Base-by-base conservation (phyloP, 2,797 vertebrate species). In the Crocidura indochinensis region DNA sequence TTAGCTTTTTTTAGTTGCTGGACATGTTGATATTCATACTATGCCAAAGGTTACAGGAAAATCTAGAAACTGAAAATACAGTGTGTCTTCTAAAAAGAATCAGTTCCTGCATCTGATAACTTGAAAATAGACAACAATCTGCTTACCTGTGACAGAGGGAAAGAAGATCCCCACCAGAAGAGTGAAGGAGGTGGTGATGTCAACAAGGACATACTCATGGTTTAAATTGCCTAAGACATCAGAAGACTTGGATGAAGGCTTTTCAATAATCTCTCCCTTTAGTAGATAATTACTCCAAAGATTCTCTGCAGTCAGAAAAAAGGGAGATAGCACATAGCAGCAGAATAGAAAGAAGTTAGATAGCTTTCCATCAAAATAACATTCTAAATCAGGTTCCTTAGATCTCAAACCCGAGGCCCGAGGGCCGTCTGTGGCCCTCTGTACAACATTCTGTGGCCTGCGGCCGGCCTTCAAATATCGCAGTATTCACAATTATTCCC, bases 111-210 rank as follows among this genome's bases (percentile, higher is more conserved):
- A 51, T 79, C 65, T 86, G 47, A 77, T 1, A 72, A 53, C 44
- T 84, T 85, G 94, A 20, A 85, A 87, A 79, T 1, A 87, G 46
- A 77, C 22, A 86, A 71, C 0, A 84, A 53, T 19, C 6, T 26
- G 22, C 94, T 96, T 97, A 99, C 99, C 99, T 96, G 99, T 99
- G 95, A 99, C 99, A 0, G 99, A 99, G 8, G 99, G 99, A 96
- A 99, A 99, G 98, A 99, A 99, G 96, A 99, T 99, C 65, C 99
- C 99, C 93, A 99, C 98, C 73, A 99, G 97, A 60, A 99, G 97
- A 0, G 98, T 99, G 97, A 99, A 99, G 79, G 98, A 98, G 56
- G 98, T 98, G 93, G 99, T 98, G 95, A 99, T 99, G 97, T 99
- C 99, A 14, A 98, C 98, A 60, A 99, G 98, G 84, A 99, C 98